These are phyloP conservation scores for Spea multiplicata DNA, from an alignment of 2,113 vertebrate species.

Conservation along the genomic window DNA sequence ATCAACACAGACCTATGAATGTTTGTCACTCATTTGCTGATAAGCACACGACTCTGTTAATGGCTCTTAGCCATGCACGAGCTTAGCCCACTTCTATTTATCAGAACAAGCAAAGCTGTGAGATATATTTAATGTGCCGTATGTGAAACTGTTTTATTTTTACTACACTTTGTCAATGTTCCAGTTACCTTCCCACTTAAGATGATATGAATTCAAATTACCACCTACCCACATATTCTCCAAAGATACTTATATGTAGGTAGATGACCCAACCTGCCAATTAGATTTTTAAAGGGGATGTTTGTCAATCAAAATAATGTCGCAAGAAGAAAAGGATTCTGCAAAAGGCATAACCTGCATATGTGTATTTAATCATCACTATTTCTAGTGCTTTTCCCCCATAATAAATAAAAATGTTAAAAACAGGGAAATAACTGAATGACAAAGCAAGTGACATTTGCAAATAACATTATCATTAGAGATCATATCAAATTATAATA, in stretches of 20 bases:
- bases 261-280: conserved; percentile 40
- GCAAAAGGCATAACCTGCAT: no score
- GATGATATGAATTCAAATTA: conserved; percentile 37
- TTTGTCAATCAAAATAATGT: conserved; percentile 32
- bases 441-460: no score
- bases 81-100: conserved; percentile 46
- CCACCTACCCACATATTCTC: conserved; percentile 44
- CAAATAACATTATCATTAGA: no score
- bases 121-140: conserved; percentile 43
- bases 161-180: conserved; percentile 40
- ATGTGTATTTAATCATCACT: no score
- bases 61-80: conserved; percentile 42
- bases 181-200: conserved; percentile 45
- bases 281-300: conserved; percentile 34
- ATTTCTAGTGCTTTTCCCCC: no score
- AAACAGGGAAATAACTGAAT: no score
- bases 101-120: conserved; percentile 42
- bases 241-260: conserved; percentile 43
- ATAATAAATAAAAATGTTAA: no score
- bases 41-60: conserved; percentile 25
- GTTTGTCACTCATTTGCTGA: conserved; percentile 19
- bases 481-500: no score
- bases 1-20: conserved; percentile 30
- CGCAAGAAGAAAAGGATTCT: no score
- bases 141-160: conserved; percentile 40